Conservation (phyloP, 2,113 vertebrate genomes). For the Hypocryptadius cinnamomeus region DNA sequence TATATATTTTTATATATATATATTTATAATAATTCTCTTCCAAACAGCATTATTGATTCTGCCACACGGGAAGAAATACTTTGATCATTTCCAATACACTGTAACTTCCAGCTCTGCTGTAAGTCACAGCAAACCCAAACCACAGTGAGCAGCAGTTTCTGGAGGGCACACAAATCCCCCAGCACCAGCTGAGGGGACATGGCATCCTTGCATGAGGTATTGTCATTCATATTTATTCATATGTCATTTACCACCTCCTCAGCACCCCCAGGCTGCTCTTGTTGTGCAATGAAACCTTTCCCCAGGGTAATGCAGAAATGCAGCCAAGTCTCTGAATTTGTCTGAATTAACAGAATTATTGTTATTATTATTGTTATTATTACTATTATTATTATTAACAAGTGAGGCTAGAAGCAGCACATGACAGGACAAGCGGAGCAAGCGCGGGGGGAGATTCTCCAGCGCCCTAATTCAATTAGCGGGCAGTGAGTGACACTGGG, state of each 20-base stretch:
- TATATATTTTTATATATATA: too few relatives aligned
- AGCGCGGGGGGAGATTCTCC: conserved; percentile 39
- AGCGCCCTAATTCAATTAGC: conserved; percentile 79
- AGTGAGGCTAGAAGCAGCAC: conserved; percentile 52
- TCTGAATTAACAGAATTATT: conserved; percentile 67
- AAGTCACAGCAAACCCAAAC: not conserved
- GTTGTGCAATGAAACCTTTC: not conserved
- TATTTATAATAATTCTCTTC: not conserved
- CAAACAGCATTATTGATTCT: not conserved
- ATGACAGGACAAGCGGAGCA: conserved; percentile 28
- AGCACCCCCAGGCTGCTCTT: not conserved
- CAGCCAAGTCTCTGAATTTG: conserved; percentile 58
- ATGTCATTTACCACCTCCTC: not conserved
- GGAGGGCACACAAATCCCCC: not conserved
- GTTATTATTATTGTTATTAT: not conserved
- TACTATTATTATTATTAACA: not conserved
- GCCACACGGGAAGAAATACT: not conserved
- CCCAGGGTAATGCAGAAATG: conserved; percentile 33
- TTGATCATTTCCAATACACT: fast-evolving
- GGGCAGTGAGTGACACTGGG: conserved; percentile 71
- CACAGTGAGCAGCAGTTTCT: not conserved
- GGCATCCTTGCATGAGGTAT: not conserved
- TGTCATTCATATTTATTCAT: too few relatives aligned
- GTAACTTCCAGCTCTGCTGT: not conserved
- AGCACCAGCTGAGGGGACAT: not conserved